Evolutionary conservation across 2,888 invertebrate genomes (phyloP), one percentile per base, ranked within the genome.

Genomic region (Pammene aurita): DNA sequence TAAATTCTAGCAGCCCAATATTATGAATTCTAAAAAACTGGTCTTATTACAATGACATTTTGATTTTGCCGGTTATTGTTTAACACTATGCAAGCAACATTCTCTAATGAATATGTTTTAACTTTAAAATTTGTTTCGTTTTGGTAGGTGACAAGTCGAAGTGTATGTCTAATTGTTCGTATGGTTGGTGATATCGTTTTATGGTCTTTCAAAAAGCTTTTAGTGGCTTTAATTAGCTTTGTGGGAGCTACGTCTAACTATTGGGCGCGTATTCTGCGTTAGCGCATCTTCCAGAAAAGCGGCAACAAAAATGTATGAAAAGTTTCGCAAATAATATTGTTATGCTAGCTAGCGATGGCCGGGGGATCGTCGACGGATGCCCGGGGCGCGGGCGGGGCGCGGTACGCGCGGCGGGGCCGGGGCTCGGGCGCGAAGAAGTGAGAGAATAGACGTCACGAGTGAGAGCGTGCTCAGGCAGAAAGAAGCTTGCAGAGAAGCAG

Each of bases 401-500:
- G 63, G 57, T 48, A 16, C 16, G 41, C 56, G 56, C 41, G 56
- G 56, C 76, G 76, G 68, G 62, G 55, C 77, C 76, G 81, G 86
- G 84, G 82, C 87, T 85, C 85, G 87, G 85, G 83, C 84, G 85
- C 82, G 54, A 54, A 83, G 74, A 80, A 85, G 80, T 81, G 84
- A 72, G 84, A 83, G 81, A 73, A 81, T 75, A 85, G 82, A 86
- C 84, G 82, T 83, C 84, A 86, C 88, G 85, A 84, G 88, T 87
- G 88, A 88, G 87, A 88, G 90, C 89, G 92, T 91, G 92, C 92
- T 88, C 85, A 92, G 91, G 92, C 92, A 91, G 89, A 91, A 91
- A 91, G 84, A 92, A 92, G 92, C 92, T 92, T 92, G 92, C 92
- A 91, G 91, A 92, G 91, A 91, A 92, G 92, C 92, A 92, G 91